phyloP scores from a whole-genome alignment of 2,888 invertebrate genomes.

The Amphipyra berbera region DNA sequence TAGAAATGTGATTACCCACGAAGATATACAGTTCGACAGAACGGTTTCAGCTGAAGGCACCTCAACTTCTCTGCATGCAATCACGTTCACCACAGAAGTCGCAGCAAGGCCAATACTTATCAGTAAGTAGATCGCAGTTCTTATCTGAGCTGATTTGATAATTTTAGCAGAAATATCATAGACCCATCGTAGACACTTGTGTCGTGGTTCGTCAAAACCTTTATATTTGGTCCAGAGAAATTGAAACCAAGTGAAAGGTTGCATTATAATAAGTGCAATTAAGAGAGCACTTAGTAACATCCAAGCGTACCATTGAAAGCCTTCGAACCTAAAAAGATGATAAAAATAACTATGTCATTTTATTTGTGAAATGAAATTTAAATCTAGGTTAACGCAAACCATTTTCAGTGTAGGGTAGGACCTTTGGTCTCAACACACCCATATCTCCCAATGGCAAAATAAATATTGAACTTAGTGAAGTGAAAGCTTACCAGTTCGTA shows the following conservation, averaged over 20 bases:
- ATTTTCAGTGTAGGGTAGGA: too few species aligned
- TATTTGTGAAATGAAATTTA: too few species aligned
- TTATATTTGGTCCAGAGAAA: slow-evolving; percentile 91
- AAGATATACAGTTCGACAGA: slow-evolving; percentile 84
- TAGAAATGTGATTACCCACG: slow-evolving; percentile 82
- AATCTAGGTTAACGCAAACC: background rate
- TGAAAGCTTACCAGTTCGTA: slow-evolving; percentile 77
- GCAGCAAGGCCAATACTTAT: slow-evolving; percentile 91
- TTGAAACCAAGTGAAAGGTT: slow-evolving; percentile 94
- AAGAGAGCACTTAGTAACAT: slow-evolving; percentile 68
- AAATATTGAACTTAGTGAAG: background rate
- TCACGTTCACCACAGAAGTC: slow-evolving; percentile 92
- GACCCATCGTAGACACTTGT: slow-evolving; percentile 86
- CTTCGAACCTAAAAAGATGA: slow-evolving; percentile 71
- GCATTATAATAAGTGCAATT: slow-evolving; percentile 82
- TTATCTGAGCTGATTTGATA: slow-evolving; percentile 90
- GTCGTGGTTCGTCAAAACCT: slow-evolving; percentile 89
- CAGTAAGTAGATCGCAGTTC: slow-evolving; percentile 92
- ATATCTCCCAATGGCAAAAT: too few species aligned
- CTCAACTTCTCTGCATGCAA: slow-evolving; percentile 76
- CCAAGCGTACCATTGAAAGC: slow-evolving; percentile 78
- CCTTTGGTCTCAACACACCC: too few species aligned
- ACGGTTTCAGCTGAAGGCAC: slow-evolving; percentile 68
- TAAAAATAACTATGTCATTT: too few species aligned
- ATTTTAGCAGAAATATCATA: slow-evolving; percentile 91